Percentiles rank a stretch among this genome's conserved stretches.
These are phyloP conservation scores for Automeris io DNA, from an alignment of 2,888 invertebrate species.

Conservation along the genomic window DNA sequence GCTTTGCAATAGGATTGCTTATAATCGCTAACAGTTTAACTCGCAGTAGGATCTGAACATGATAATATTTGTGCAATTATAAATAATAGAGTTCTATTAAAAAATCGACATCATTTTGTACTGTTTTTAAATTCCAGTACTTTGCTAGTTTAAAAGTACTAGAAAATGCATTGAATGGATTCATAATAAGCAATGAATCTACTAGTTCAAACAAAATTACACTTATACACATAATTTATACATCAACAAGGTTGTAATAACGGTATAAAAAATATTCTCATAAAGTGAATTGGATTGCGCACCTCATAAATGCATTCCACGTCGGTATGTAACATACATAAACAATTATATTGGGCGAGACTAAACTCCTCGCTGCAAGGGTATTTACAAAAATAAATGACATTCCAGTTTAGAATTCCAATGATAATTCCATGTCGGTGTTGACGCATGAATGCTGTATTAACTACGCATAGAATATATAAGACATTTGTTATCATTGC, in stretches of 20 bases:
- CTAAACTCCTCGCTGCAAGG: slow-evolving; percentile 25
- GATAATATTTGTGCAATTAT: no score
- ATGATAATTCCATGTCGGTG: slow-evolving; percentile 16
- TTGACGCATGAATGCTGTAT: slow-evolving; percentile 2
- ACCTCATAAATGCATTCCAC: slow-evolving; percentile 2
- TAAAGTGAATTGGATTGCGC: background rate
- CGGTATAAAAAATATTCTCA: slow-evolving; percentile 5
- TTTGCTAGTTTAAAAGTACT: background rate
- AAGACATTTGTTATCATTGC: background rate
- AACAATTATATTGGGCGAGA: slow-evolving; percentile 11
- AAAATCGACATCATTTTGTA: no score
- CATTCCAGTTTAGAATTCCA: slow-evolving; percentile 20
- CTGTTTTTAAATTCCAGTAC: no score
- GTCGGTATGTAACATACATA: slow-evolving; percentile 9
- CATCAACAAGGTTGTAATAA: slow-evolving; percentile 8
- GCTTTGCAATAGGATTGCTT: no score
- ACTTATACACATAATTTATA: slow-evolving; percentile 4
- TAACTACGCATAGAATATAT: background rate
- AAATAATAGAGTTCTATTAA: no score
- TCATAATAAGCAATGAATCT: background rate
- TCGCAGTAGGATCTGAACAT: no score
- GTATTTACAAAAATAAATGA: slow-evolving; percentile 24
- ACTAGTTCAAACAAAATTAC: slow-evolving; percentile 1
- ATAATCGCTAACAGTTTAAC: no score
- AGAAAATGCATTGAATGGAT: background rate